Evolutionary conservation across 2,797 vertebrate genomes (phyloP).

Genomic region (Siniperca scherzeri): DNA sequence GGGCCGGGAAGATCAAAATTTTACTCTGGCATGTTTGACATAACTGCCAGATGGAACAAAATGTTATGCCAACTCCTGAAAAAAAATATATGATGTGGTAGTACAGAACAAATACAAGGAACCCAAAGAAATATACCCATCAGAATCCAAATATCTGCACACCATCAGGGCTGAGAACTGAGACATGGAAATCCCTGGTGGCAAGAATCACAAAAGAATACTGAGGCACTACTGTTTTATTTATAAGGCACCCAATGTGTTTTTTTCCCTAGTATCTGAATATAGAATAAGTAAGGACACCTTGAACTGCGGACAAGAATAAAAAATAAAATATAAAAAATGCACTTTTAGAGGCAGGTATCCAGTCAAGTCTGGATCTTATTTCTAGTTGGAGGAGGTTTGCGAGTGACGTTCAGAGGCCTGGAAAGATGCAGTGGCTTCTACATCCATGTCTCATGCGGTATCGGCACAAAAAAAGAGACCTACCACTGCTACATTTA

Average conservation of each 20-base stretch:
- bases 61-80: constrained; percentile 61
- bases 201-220: constrained; percentile 72
- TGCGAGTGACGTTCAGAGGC: constrained; percentile 26
- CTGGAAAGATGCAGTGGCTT: constrained; percentile 6
- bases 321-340: constrained; percentile 64
- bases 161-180: constrained; percentile 59
- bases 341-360: constrained; percentile 46
- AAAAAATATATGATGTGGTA: constrained; percentile 54
- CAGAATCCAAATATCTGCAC: constrained; percentile 70
- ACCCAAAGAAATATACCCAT: constrained; percentile 60
- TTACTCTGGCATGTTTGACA: constrained; percentile 53
- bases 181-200: constrained; percentile 72
- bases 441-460: background rate
- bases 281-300: constrained; percentile 76
- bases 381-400: constrained; percentile 33
- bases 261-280: constrained; percentile 66
- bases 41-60: constrained; percentile 65
- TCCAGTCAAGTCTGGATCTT: constrained; percentile 35
- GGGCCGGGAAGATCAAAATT: constrained; percentile 56
- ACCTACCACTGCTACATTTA: background rate
- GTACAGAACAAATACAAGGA: constrained; percentile 60
- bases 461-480: background rate
- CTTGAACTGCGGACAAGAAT: constrained; percentile 77
- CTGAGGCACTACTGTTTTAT: constrained; percentile 76
- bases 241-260: constrained; percentile 74